Conservation (phyloP, 2,888 invertebrate species). For the Torymus tubicola region DNA sequence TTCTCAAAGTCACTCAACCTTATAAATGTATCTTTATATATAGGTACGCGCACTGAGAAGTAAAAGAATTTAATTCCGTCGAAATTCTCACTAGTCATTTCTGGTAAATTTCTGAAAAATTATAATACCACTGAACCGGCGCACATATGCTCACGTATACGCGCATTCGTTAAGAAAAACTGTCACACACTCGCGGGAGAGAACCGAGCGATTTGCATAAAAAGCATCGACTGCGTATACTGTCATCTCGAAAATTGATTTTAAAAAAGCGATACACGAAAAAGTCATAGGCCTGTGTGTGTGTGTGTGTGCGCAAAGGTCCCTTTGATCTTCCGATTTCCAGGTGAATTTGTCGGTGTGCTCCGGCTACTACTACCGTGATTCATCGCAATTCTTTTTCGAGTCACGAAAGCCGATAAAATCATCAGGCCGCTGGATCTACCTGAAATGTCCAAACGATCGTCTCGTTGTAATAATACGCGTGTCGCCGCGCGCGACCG, state of each 20-base stretch:
- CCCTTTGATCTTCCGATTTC: conserved; percentile 54
- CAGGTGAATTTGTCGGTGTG: conserved; percentile 40
- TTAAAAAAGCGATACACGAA: conserved; percentile 55
- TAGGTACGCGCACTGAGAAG: neutral
- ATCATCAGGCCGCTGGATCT: conserved; percentile 52
- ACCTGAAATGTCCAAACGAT: conserved; percentile 49
- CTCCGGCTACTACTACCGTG: conserved; percentile 23
- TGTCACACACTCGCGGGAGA: conserved; percentile 39
- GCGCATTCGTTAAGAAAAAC: conserved; percentile 49
- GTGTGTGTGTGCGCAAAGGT: neutral
- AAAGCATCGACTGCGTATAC: conserved; percentile 21
- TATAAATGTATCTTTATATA: neutral
- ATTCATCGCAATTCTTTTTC: conserved; percentile 52
- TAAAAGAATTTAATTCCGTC: neutral
- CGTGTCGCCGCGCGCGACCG: conserved; percentile 44
- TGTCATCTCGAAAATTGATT: conserved; percentile 52
- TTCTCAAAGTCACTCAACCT: conserved; percentile 52
- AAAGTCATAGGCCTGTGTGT: neutral
- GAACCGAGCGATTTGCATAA: conserved; percentile 31
- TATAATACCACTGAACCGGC: conserved; percentile 41
- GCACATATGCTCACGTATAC: conserved; percentile 59
- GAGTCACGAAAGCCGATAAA: conserved; percentile 59
- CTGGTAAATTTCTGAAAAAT: conserved; percentile 12
- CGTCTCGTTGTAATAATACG: conserved; percentile 52
- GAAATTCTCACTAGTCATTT: neutral